These are phyloP conservation scores for Corythoichthys intestinalis DNA, from an alignment of 2,113 vertebrate genomes.

Conservation along the genomic window DNA sequence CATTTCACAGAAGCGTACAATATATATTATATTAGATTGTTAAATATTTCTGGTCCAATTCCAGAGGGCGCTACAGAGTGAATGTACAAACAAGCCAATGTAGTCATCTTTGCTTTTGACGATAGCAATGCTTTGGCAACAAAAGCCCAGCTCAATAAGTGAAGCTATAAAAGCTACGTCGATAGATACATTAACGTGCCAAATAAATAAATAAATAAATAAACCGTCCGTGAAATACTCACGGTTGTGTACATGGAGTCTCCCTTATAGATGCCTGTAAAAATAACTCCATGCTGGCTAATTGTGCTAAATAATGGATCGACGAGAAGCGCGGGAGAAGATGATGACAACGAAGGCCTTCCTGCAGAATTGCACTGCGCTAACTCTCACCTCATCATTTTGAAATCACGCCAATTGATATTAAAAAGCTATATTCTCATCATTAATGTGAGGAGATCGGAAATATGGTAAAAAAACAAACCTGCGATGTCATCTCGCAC, in stretches of 20 bases:
- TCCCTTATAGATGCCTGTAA: constrained; percentile 65
- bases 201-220: constrained; percentile 74
- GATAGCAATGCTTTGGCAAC: constrained; percentile 42
- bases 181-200: constrained; percentile 64
- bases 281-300: constrained; percentile 71
- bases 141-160: constrained; percentile 71
- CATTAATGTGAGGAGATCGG: not conserved
- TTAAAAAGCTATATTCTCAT: not conserved
- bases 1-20: too few relatives aligned
- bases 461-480: constrained; percentile 1
- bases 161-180: constrained; percentile 71
- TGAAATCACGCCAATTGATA: not conserved
- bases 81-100: not conserved
- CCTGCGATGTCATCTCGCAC: constrained; percentile 7
- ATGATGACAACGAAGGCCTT: constrained; percentile 60
- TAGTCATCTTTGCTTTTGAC: not conserved
- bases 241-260: constrained; percentile 68
- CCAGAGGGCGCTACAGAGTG: not conserved
- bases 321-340: constrained; percentile 40
- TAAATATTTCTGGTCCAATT: too few relatives aligned
- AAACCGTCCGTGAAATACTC: constrained; percentile 57
- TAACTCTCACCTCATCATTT: constrained; percentile 6
- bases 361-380: constrained; percentile 68
- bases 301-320: constrained; percentile 81
- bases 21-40: too few relatives aligned